Evolutionary conservation across 2,113 vertebrate species (phyloP).

Genomic region (Brevimyrus niger): DNA sequence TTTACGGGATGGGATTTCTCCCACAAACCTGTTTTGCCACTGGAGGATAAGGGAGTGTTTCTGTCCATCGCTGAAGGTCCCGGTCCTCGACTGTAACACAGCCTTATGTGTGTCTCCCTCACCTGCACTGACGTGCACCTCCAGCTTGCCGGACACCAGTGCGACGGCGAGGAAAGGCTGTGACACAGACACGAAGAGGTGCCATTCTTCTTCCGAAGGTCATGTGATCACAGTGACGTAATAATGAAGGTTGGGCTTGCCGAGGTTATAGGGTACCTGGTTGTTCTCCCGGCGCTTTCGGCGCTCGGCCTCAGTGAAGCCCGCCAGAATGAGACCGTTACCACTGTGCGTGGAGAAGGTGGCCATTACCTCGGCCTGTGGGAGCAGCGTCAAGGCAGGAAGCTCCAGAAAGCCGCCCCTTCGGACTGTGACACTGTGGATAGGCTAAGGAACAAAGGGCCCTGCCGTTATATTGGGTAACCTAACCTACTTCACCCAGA

Average conservation of each 20-base stretch:
- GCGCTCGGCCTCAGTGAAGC: slow-evolving; percentile 51
- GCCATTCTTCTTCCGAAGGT: not conserved
- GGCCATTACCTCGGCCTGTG: slow-evolving; percentile 69
- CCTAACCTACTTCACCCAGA: not conserved
- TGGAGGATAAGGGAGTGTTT: slow-evolving; percentile 78
- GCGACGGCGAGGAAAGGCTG: slow-evolving; percentile 75
- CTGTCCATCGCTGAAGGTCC: slow-evolving; percentile 67
- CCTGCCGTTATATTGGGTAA: not conserved
- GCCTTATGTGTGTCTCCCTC: slow-evolving; percentile 61
- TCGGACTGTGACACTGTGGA: slow-evolving; percentile 71
- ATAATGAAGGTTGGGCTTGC: not conserved
- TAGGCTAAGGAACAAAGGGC: slow-evolving; percentile 59
- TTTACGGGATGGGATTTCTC: not conserved
- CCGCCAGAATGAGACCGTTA: slow-evolving; percentile 76
- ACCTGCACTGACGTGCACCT: slow-evolving; percentile 65
- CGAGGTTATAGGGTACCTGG: slow-evolving; percentile 25
- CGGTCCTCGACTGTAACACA: slow-evolving; percentile 51
- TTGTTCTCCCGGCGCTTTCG: slow-evolving; percentile 19
- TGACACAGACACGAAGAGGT: slow-evolving; percentile 4
- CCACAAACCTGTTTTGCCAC: slow-evolving; percentile 70
- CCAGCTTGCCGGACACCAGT: slow-evolving; percentile 64
- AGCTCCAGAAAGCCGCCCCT: slow-evolving; percentile 73
- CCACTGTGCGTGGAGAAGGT: slow-evolving; percentile 77
- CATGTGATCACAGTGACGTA: not conserved
- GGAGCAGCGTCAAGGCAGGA: slow-evolving; percentile 52